Evolutionary conservation across 2,113 vertebrate genomes (phyloP).

Genomic region (Lasiurus cinereus): DNA sequence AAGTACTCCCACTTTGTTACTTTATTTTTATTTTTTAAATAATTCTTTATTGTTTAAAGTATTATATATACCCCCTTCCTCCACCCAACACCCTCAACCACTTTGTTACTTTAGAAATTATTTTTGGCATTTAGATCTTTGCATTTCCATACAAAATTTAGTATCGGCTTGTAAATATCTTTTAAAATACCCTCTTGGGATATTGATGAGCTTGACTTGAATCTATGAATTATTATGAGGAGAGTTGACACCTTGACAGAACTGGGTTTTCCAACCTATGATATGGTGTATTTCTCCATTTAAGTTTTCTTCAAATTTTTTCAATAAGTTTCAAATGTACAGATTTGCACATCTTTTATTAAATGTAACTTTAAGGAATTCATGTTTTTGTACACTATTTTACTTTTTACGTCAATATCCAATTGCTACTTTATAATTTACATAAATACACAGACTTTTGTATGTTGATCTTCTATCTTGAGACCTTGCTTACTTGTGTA

Average conservation of each 20-base stretch:
- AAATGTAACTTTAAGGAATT: slow-evolving; percentile 16
- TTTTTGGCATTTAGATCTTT: not conserved
- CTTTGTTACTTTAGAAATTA: slow-evolving; percentile 51
- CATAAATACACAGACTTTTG: not conserved
- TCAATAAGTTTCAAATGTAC: not conserved
- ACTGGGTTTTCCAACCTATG: not conserved
- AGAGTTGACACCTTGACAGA: slow-evolving; percentile 14
- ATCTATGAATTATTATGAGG: slow-evolving; percentile 21
- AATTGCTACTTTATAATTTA: slow-evolving; percentile 31
- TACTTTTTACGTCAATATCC: not conserved
- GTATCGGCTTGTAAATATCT: not conserved
- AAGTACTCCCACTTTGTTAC: slow-evolving; percentile 24
- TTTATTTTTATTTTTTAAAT: not conserved
- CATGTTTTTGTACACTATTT: not conserved
- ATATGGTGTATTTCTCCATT: slow-evolving; percentile 1
- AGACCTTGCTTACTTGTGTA: slow-evolving; percentile 8
- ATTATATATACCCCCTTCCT: too few species aligned
- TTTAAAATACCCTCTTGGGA: not conserved
- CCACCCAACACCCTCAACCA: not conserved
- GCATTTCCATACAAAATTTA: slow-evolving; percentile 11
- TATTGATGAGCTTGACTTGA: slow-evolving; percentile 9
- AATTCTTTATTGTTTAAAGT: too few species aligned
- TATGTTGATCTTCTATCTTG: slow-evolving; percentile 26
- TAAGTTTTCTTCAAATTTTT: slow-evolving; percentile 1
- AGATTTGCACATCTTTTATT: not conserved